Evolutionary conservation across 2,888 invertebrate species (phyloP).

Genomic region (Monoplex corrugatus): DNA sequence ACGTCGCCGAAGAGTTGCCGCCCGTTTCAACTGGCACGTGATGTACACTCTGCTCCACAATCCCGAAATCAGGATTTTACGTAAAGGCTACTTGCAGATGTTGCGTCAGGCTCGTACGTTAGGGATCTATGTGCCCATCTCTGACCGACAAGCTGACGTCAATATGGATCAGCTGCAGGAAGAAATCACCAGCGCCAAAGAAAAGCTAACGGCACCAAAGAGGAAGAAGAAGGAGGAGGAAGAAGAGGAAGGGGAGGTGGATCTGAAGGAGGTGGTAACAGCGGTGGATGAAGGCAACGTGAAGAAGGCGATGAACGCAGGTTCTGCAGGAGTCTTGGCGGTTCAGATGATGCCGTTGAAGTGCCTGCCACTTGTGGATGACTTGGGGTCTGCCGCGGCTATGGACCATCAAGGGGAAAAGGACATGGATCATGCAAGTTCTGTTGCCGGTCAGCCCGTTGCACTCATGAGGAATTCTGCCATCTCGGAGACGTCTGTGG

Average conservation of each 20-base stretch:
- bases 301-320: neutral
- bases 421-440: too few species aligned
- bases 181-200: conserved; percentile 39
- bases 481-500: too few species aligned
- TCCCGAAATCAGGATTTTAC: conserved; percentile 56
- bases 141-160: conserved; percentile 55
- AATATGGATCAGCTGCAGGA: conserved; percentile 55
- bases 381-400: too few species aligned
- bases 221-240: neutral
- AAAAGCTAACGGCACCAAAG: neutral
- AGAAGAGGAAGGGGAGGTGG: neutral
- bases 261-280: conserved; percentile 14
- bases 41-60: conserved; percentile 67
- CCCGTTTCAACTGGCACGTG: conserved; percentile 63
- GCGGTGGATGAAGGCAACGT: conserved; percentile 18
- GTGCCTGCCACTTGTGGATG: too few species aligned
- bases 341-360: neutral
- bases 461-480: too few species aligned
- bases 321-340: neutral
- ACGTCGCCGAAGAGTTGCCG: conserved; percentile 36
- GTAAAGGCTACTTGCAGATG: conserved; percentile 59
- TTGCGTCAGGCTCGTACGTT: conserved; percentile 51
- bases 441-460: too few species aligned
- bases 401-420: too few species aligned
- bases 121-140: conserved; percentile 52